Conservation (phyloP, 1,140 invertebrate species). For the Hesperophylax magnus region DNA sequence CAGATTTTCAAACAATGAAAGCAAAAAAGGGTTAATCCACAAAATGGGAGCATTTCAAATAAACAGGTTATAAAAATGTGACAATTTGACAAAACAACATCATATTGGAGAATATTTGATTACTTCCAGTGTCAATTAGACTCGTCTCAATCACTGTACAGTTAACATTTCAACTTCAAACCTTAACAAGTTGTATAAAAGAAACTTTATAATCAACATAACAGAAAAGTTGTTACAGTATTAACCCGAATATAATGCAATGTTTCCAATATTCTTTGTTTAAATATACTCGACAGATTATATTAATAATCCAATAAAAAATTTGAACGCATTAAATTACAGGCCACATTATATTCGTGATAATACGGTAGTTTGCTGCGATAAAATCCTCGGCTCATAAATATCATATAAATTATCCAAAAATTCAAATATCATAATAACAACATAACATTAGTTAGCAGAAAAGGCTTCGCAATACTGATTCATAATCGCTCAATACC, state of each 20-base stretch:
- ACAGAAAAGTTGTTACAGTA: not conserved
- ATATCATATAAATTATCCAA: slow-evolving; percentile 28
- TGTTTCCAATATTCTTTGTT: not conserved
- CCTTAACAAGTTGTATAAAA: slow-evolving; percentile 32
- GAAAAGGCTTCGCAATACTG: slow-evolving; percentile 60
- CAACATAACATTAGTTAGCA: slow-evolving; percentile 47
- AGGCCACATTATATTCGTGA: no score
- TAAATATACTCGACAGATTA: not conserved
- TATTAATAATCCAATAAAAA: no score
- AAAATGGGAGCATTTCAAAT: slow-evolving; percentile 14
- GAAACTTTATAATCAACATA: slow-evolving; percentile 25
- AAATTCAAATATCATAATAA: slow-evolving; percentile 40
- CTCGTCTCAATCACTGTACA: not conserved
- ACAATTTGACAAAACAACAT: not conserved
- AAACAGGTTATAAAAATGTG: not conserved
- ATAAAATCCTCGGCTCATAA: not conserved
- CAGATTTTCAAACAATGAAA: slow-evolving; percentile 37
- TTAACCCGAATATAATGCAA: slow-evolving; percentile 1
- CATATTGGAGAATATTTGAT: not conserved
- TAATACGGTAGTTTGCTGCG: no score
- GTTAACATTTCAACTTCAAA: slow-evolving; percentile 29
- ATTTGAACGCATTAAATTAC: no score
- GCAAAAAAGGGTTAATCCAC: slow-evolving; percentile 32
- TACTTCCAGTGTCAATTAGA: slow-evolving; percentile 15
- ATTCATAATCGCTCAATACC: slow-evolving; percentile 62